These are phyloP conservation scores for Prostheceraeus crozeri DNA, from an alignment of 2,888 invertebrate genomes.

Conservation along the genomic window DNA sequence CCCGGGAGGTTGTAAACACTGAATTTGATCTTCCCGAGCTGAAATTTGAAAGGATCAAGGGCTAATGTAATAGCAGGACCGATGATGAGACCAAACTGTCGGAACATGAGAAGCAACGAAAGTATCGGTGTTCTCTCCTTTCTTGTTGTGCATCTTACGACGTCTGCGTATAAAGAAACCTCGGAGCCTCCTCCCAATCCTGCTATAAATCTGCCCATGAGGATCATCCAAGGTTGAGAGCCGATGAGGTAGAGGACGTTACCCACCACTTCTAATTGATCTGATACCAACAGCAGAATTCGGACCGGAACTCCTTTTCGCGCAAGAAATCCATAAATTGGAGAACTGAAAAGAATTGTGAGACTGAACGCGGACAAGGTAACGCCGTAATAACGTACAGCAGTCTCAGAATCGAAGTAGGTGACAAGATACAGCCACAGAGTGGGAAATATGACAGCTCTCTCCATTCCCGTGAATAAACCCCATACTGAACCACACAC, in stretches of 20 bases:
- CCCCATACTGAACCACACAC: conserved; percentile 27
- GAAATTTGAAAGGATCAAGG: conserved; percentile 20
- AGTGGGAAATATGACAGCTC: conserved; percentile 59
- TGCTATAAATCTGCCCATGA: conserved; percentile 34
- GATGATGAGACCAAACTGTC: conserved; percentile 33
- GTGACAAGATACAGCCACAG: conserved; percentile 56
- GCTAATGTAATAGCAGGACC: conserved; percentile 35
- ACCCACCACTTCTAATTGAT: conserved; percentile 36
- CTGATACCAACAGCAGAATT: conserved; percentile 29
- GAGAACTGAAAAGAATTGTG: conserved; percentile 28
- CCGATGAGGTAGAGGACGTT: conserved; percentile 34
- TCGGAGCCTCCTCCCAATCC: conserved; percentile 36
- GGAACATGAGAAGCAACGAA: conserved; percentile 12
- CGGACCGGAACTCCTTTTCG: conserved; percentile 34
- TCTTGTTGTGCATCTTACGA: conserved; percentile 31
- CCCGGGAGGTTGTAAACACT: conserved; percentile 35
- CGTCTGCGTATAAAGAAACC: conserved; percentile 33
- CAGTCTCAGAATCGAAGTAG: conserved; percentile 44
- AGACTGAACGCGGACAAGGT: conserved; percentile 35
- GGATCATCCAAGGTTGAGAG: conserved; percentile 32
- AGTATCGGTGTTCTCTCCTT: conserved; percentile 33
- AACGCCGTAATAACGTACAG: conserved; percentile 32
- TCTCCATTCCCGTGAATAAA: conserved; percentile 33
- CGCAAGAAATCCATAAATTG: conserved; percentile 33
- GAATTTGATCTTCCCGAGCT: conserved; percentile 13